A percentile compares a stretch with the other conserved stretches of the same genome.
Evolutionary conservation across 2,888 invertebrate species (phyloP).

Genomic region (Cephus spinipes): DNA sequence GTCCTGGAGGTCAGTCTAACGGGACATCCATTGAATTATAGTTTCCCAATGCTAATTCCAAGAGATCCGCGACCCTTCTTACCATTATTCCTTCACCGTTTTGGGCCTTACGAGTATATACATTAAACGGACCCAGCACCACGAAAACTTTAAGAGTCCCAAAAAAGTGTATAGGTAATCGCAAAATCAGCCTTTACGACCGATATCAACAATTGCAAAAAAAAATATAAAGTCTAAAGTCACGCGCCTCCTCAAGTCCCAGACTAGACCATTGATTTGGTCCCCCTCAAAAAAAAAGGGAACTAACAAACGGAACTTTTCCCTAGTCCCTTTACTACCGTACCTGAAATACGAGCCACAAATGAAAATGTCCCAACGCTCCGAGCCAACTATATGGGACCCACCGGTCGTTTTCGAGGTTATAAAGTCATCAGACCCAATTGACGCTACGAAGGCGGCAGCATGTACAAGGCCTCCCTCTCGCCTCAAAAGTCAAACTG

Average conservation of each 20-base stretch:
- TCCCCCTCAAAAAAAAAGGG: background rate
- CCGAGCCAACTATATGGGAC: no score
- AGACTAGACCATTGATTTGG: no score
- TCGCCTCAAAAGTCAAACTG: no score
- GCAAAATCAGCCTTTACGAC: no score
- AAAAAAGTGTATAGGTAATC: no score
- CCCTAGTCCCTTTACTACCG: background rate
- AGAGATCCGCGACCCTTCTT: background rate
- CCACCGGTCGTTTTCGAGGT: conserved; percentile 26
- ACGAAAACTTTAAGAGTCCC: no score
- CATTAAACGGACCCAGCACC: background rate
- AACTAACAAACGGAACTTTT: background rate
- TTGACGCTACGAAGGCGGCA: background rate
- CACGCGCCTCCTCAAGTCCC: no score
- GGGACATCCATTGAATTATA: conserved; percentile 8
- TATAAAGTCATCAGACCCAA: conserved; percentile 44
- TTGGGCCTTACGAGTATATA: background rate
- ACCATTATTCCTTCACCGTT: no score
- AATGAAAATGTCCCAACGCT: conserved; percentile 27
- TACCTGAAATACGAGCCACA: conserved; percentile 1
- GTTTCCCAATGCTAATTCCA: conserved; percentile 8
- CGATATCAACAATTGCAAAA: no score
- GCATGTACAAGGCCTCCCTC: no score
- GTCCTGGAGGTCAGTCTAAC: background rate
- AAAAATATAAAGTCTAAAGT: no score